Conservation (phyloP, 2,113 vertebrate species). For the Lophochroa leadbeateri region DNA sequence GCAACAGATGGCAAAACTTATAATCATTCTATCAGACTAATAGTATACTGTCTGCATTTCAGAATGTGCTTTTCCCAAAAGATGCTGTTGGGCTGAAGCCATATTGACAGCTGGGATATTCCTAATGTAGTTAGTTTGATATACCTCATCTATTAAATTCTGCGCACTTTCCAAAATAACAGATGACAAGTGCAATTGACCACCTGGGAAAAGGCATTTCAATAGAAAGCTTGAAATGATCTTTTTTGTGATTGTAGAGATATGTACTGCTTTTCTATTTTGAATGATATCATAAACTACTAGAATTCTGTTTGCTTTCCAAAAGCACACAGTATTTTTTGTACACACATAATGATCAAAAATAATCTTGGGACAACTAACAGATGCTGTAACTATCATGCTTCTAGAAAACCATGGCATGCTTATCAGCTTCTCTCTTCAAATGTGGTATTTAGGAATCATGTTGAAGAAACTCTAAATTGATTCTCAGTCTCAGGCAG, state of each 20-base stretch:
- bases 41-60: slow-evolving; percentile 73
- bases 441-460: not conserved
- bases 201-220: slow-evolving; percentile 78
- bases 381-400: slow-evolving; percentile 19
- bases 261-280: slow-evolving; percentile 20
- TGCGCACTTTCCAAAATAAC: slow-evolving; percentile 79
- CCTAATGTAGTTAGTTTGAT: slow-evolving; percentile 80
- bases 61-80: slow-evolving; percentile 76
- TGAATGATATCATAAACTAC: slow-evolving; percentile 46
- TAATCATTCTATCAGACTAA: slow-evolving; percentile 78
- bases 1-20: slow-evolving; percentile 80
- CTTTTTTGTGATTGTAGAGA: not conserved
- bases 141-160: slow-evolving; percentile 83
- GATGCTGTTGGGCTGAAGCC: slow-evolving; percentile 76
- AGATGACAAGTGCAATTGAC: slow-evolving; percentile 80
- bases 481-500: not conserved
- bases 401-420: slow-evolving; percentile 7
- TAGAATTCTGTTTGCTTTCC: not conserved
- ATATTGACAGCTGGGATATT: slow-evolving; percentile 81
- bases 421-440: slow-evolving; percentile 1
- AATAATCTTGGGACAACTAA: slow-evolving; percentile 9
- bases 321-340: slow-evolving; percentile 19
- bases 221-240: slow-evolving; percentile 62
- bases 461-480: not conserved
- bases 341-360: slow-evolving; percentile 1